Evolutionary conservation across 35 echinoderm and acorn worm species (phyloP).

Genomic region (Ophioderma brevispina): DNA sequence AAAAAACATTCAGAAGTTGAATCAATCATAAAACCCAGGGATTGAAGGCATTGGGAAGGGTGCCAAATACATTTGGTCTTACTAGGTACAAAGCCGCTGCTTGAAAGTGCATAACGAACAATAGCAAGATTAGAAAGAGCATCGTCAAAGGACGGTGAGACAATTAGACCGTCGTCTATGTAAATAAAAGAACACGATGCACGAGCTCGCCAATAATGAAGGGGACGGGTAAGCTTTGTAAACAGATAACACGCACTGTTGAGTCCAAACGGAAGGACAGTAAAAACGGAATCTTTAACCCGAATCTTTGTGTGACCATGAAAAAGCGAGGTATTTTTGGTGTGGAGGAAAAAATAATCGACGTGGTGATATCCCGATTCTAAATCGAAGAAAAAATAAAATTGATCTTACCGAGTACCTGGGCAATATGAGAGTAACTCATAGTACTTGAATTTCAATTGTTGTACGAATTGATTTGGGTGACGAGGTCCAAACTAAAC

Average conservation of each 20-base stretch:
- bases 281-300: background rate
- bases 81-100: constrained; percentile 21
- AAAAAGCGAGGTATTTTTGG: constrained; percentile 21
- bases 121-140: background rate
- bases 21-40: constrained; percentile 18
- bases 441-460: constrained; percentile 46
- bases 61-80: constrained; percentile 21
- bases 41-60: background rate
- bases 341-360: constrained; percentile 32
- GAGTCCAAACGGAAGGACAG: constrained; percentile 20
- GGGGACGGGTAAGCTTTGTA: constrained; percentile 5
- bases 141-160: background rate
- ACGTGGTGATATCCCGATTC: constrained; percentile 27
- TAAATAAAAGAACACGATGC: constrained; percentile 1
- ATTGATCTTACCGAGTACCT: background rate
- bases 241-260: constrained; percentile 31
- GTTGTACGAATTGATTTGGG: constrained; percentile 31
- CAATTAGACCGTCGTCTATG: constrained; percentile 24
- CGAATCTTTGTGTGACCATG: background rate
- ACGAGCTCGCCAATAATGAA: constrained; percentile 15
- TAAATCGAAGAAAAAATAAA: constrained; percentile 28
- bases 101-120: background rate
- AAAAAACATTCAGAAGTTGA: constrained; percentile 7
- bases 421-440: background rate
- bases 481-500: constrained; percentile 44